These are phyloP conservation scores for Battus philenor DNA, from an alignment of 1,140 invertebrate species.

Conservation along the genomic window DNA sequence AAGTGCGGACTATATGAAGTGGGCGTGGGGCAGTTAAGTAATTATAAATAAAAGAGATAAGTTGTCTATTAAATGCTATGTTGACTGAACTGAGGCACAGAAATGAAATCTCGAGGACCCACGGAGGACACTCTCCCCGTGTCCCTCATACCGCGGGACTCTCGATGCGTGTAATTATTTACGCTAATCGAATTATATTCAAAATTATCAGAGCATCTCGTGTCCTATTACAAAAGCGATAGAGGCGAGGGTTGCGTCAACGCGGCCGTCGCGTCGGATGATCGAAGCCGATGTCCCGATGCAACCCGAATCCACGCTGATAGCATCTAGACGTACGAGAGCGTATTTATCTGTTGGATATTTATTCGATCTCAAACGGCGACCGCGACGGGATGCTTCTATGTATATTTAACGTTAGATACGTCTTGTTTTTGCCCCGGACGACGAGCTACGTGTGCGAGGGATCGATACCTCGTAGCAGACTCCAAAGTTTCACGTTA, in stretches of 20 bases:
- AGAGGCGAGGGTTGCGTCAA: slow-evolving; percentile 11
- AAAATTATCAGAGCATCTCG: neutral
- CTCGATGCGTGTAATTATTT: slow-evolving; percentile 11
- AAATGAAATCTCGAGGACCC: too few relatives aligned
- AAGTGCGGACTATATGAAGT: too few relatives aligned
- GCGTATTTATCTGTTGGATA: slow-evolving; percentile 13
- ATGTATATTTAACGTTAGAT: slow-evolving; percentile 3
- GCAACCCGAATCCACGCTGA: slow-evolving; percentile 18
- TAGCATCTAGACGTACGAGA: slow-evolving; percentile 22
- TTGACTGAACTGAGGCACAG: too few relatives aligned
- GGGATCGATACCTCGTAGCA: too few relatives aligned
- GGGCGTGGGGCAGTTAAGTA: too few relatives aligned
- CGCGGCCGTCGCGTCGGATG: slow-evolving; percentile 16
- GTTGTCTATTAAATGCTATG: too few relatives aligned
- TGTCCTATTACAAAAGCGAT: slow-evolving; percentile 1
- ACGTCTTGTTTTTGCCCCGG: slow-evolving; percentile 9
- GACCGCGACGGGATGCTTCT: neutral
- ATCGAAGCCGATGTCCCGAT: slow-evolving; percentile 20
- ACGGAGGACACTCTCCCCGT: neutral
- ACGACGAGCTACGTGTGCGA: too few relatives aligned
- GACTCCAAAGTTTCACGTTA: too few relatives aligned
- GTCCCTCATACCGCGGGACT: neutral
- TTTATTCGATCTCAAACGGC: slow-evolving; percentile 16
- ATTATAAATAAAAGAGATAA: too few relatives aligned
- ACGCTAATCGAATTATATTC: slow-evolving; percentile 13